phyloP scores from a whole-genome alignment of 2,888 invertebrate genomes.

The Isotomurus palustris region DNA sequence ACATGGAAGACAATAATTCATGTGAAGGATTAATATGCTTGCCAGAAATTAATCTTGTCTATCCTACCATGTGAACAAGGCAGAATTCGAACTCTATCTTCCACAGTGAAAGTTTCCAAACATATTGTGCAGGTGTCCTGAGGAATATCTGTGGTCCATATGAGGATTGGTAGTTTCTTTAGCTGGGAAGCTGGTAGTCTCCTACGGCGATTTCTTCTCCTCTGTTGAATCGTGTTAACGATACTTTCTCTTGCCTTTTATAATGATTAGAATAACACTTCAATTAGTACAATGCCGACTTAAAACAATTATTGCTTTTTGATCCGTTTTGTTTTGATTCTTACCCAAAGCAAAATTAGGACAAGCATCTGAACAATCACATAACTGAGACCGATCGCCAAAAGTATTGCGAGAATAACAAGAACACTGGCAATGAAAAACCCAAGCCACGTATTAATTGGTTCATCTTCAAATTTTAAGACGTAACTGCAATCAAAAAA shows the following conservation, averaged over 20 bases:
- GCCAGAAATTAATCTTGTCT: not conserved
- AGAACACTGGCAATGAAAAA: conserved; percentile 29
- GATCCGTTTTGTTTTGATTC: not conserved
- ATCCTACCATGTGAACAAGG: conserved; percentile 87
- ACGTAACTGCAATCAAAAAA: conserved; percentile 20
- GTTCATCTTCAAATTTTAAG: conserved; percentile 27
- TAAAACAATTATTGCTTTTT: not conserved
- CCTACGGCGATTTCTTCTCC: conserved; percentile 65
- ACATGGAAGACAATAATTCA: not conserved
- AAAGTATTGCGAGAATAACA: conserved; percentile 24
- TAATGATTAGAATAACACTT: conserved; percentile 1
- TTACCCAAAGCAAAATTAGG: conserved; percentile 32
- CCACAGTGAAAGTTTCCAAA: conserved; percentile 91
- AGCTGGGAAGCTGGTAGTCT: conserved; percentile 81
- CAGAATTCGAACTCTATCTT: conserved; percentile 85
- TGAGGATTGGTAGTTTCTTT: conserved; percentile 87
- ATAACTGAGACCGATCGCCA: conserved; percentile 30
- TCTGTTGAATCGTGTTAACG: conserved; percentile 26
- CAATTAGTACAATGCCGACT: too few species aligned
- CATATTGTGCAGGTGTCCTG: conserved; percentile 98
- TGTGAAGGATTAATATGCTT: not conserved
- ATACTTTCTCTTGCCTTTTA: conserved; percentile 27
- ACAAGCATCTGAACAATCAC: conserved; percentile 30
- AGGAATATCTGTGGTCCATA: conserved; percentile 85
- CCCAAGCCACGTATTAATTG: conserved; percentile 26